phyloP scores from a whole-genome alignment of 2,797 vertebrate genomes.

The Eptatretus atami region DNA sequence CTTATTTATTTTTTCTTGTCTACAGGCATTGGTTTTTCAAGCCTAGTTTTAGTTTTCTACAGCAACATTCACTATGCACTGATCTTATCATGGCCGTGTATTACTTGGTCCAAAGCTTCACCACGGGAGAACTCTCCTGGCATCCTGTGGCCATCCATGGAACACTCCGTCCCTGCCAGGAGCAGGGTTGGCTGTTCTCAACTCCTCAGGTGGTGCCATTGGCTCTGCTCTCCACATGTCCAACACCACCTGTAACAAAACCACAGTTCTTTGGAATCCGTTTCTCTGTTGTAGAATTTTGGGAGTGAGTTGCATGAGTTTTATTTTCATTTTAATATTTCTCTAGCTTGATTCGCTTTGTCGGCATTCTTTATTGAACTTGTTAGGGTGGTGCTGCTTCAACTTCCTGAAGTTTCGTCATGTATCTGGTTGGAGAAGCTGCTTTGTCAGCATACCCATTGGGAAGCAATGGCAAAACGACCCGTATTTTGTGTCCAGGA shows the following conservation, averaged over 20 bases:
- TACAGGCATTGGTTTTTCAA: background rate
- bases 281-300: slow-evolving; percentile 1
- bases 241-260: background rate
- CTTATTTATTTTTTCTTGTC: background rate
- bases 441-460: too few species aligned
- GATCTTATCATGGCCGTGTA: background rate
- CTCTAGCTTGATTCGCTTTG: too few species aligned
- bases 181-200: background rate
- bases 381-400: too few species aligned
- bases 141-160: background rate
- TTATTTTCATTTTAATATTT: too few species aligned
- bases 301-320: background rate
- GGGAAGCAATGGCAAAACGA: too few species aligned
- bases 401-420: too few species aligned
- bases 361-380: too few species aligned
- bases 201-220: background rate
- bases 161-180: background rate
- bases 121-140: background rate
- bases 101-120: background rate
- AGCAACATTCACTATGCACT: slow-evolving; percentile 1
- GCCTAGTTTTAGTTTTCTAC: slow-evolving; percentile 3
- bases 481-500: too few species aligned
- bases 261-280: too few species aligned
- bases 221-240: too few species aligned
- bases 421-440: too few species aligned